Base-by-base conservation (phyloP, 1,140 invertebrate genomes). In the Agrypnia vestita region DNA sequence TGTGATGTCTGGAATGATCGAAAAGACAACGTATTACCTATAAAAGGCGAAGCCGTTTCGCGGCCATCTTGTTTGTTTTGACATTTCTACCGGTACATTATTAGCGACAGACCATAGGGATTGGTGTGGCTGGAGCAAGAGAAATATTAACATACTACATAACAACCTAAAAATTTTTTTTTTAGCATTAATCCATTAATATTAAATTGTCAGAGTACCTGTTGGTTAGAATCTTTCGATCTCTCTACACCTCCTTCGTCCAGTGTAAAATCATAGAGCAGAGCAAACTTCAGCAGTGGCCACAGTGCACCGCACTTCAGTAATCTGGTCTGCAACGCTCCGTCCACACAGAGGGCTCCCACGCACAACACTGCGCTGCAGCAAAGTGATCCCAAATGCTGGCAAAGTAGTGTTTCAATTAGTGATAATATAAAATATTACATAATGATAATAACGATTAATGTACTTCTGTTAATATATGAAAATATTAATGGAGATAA, bases 241-340 rank as follows among this genome's bases (percentile, higher is more conserved):
- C 94, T 91, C 86, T 97, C 94, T 13, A 99, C 95, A 0, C 98
- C 98, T 75, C 97, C 96, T 90, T 99, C 98, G 76, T 99, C 96
- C 76, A 99, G 90, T 0, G 99, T 99, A 87, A 96, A 99, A 90
- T 99, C 99, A 86, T 99, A 99, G 59, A 95, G 94, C 87, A 99
- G 98, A 85, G 97, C 93, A 84, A 96, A 96, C 0, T 95, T 91
- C 67, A 99, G 86, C 35, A 99, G 87, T 85, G 98, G 97, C 95
- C 97, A 99, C 0, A 99, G 85, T 0, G 96, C 95, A 10, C 98
- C 98, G 7, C 96, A 94, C 85, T 98, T 93, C n/a, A 98, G 92
- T 21, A 99, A 88, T 86, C 95, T 94, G 85, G 95, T 94, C 88
- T 99, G 98, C 21, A 99, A 92, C 82, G 94, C 93, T 64, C 93